phyloP scores from a whole-genome alignment of 2,797 vertebrate genomes.

The Etheostoma nigrum region DNA sequence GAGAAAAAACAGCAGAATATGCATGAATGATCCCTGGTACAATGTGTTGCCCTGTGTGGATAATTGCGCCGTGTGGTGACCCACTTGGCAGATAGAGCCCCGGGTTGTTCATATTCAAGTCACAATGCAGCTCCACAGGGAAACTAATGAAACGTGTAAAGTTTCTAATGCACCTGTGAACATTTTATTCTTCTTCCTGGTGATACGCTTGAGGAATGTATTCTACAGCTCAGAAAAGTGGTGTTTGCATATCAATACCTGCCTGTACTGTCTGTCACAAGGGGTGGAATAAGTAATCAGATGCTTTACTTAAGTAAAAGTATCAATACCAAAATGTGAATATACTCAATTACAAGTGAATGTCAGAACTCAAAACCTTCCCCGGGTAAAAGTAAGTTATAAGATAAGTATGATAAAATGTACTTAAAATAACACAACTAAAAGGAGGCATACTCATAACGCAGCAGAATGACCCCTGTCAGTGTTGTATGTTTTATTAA shows the following conservation, averaged over 20 bases:
- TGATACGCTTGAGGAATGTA: background rate
- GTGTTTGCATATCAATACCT: background rate
- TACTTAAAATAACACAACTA: background rate
- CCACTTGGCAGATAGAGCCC: constrained; percentile 76
- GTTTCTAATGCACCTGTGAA: constrained; percentile 45
- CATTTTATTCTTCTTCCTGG: background rate
- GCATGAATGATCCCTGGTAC: constrained; percentile 28
- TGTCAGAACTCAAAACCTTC: background rate
- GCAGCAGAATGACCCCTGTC: background rate
- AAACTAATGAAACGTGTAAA: constrained; percentile 25
- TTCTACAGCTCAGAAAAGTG: background rate
- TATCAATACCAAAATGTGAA: background rate
- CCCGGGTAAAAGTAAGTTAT: background rate
- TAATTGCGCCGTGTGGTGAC: constrained; percentile 71
- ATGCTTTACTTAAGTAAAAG: background rate
- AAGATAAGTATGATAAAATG: background rate
- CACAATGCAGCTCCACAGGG: constrained; percentile 60
- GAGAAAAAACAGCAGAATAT: background rate
- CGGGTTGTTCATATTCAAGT: constrained; percentile 76
- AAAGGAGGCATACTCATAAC: background rate
- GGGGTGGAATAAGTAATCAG: background rate
- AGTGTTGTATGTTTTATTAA: background rate
- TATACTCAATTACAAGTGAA: background rate
- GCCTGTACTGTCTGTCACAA: background rate
- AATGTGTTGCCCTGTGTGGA: constrained; percentile 62